A percentile compares a stretch with the other conserved stretches of the same genome.
Conservation (phyloP, 2,113 vertebrate species). For the Tyto alba region DNA sequence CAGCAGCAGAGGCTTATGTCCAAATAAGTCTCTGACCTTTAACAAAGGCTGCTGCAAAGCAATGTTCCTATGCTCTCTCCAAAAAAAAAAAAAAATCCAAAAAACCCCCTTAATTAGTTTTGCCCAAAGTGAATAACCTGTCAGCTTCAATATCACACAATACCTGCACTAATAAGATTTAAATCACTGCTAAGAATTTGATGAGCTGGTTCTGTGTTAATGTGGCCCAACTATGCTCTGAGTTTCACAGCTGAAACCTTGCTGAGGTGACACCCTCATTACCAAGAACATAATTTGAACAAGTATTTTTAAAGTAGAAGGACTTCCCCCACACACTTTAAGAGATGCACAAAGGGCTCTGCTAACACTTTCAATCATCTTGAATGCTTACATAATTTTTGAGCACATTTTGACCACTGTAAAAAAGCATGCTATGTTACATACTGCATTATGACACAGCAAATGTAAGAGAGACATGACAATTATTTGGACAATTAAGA, state of each 20-base stretch:
- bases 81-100: background rate
- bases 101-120: background rate
- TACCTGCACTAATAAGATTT: background rate
- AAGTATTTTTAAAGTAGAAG: background rate
- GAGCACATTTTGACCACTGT: background rate
- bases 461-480: background rate
- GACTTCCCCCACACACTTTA: background rate
- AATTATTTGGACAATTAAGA: background rate
- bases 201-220: background rate
- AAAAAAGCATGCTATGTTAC: background rate
- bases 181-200: background rate
- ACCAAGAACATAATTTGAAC: background rate
- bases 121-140: background rate
- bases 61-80: background rate
- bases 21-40: background rate
- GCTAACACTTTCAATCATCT: background rate
- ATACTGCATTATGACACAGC: background rate
- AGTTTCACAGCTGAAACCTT: background rate
- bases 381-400: background rate
- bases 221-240: background rate
- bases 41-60: background rate
- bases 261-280: background rate
- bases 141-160: background rate
- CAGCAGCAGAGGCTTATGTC: background rate
- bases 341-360: background rate